phyloP scores from a whole-genome alignment of 2,888 invertebrate species.

The Congeria kusceri region DNA sequence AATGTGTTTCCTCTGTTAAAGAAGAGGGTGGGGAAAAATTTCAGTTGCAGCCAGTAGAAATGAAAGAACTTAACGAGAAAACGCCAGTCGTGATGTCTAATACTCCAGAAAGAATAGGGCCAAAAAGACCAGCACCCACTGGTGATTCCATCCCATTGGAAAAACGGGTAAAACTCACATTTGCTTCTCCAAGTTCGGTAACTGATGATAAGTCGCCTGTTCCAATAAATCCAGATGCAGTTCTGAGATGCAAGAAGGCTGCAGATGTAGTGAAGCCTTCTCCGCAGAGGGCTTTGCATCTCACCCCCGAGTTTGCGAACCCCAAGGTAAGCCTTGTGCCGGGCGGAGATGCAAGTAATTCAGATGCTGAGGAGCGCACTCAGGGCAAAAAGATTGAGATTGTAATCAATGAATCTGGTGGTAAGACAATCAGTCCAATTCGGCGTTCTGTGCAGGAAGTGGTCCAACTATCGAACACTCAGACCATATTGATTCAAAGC shows the following conservation, averaged over 20 bases:
- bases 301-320: constrained; percentile 70
- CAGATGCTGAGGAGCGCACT: background rate
- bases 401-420: constrained; percentile 41
- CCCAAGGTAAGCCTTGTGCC: constrained; percentile 47
- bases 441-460: background rate
- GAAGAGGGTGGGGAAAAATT: constrained; percentile 10
- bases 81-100: constrained; percentile 58
- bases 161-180: constrained; percentile 71
- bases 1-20: constrained; percentile 17
- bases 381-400: constrained; percentile 51
- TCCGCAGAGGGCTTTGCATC: constrained; percentile 72
- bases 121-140: constrained; percentile 47
- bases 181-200: constrained; percentile 70
- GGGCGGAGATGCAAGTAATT: constrained; percentile 52
- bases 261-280: constrained; percentile 60
- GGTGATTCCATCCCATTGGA: constrained; percentile 57
- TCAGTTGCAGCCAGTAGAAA: constrained; percentile 15
- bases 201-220: constrained; percentile 55
- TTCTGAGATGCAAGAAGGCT: constrained; percentile 46
- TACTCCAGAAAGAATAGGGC: constrained; percentile 30
- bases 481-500: constrained; percentile 3
- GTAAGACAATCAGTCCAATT: background rate
- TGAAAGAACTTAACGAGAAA: constrained; percentile 61
- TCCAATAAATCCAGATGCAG: constrained; percentile 41
- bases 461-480: background rate